Evolutionary conservation across 2,888 invertebrate species (phyloP).

Genomic region (Tortrix viridana): DNA sequence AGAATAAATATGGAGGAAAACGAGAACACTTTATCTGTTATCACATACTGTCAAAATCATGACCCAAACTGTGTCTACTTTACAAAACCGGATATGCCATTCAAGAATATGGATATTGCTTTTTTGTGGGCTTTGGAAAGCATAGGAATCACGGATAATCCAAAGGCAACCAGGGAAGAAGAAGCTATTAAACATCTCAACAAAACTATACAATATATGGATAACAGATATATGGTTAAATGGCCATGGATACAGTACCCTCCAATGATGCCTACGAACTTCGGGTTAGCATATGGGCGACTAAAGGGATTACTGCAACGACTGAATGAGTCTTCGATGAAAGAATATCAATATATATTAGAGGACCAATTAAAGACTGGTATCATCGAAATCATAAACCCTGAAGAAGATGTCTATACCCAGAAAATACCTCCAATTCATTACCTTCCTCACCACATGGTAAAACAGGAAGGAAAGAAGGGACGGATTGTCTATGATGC

Average conservation of each 20-base stretch:
- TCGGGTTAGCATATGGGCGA: not conserved
- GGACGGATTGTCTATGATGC: not conserved
- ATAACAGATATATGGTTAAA: not conserved
- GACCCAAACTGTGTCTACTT: too few species aligned
- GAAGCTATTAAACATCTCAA: slow-evolving; percentile 1
- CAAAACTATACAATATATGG: not conserved
- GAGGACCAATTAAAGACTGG: too few species aligned
- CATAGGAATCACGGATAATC: not conserved
- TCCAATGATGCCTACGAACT: not conserved
- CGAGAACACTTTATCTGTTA: too few species aligned
- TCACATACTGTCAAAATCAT: too few species aligned
- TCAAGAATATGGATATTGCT: too few species aligned
- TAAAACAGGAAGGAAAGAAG: slow-evolving; percentile 1
- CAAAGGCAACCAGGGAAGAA: not conserved
- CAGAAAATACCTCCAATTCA: slow-evolving; percentile 1
- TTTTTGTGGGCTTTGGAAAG: too few species aligned
- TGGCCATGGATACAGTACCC: slow-evolving; percentile 4
- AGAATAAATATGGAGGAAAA: too few species aligned
- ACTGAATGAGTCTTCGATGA: too few species aligned
- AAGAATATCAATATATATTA: too few species aligned
- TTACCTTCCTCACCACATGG: slow-evolving; percentile 6
- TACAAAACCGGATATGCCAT: too few species aligned
- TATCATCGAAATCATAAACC: not conserved
- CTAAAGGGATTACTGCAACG: slow-evolving; percentile 1
- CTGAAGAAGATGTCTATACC: not conserved